Evolutionary conservation across 2,888 invertebrate species (phyloP).

Genomic region (Chrysopilus asiliformis): DNA sequence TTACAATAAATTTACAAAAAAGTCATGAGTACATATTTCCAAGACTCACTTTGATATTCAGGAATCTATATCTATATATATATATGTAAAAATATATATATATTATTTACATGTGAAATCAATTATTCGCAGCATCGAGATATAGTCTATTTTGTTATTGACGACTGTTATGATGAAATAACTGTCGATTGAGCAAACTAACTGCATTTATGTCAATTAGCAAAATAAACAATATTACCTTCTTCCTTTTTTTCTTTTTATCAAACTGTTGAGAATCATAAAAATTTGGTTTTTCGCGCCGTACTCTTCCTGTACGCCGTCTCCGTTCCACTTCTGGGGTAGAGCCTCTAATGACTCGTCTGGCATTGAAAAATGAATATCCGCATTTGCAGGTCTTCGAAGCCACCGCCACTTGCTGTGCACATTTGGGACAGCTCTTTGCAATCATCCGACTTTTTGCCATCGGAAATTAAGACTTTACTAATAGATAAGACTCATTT

Average conservation of each 20-base stretch:
- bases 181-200: too few species aligned
- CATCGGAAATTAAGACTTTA: too few species aligned
- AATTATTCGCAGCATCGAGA: too few species aligned
- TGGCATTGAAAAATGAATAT: conserved; percentile 61
- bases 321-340: conserved; percentile 31
- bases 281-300: conserved; percentile 66
- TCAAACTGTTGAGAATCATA: conserved; percentile 72
- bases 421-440: conserved; percentile 65
- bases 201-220: too few species aligned
- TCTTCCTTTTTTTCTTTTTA: conserved; percentile 51
- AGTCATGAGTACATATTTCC: too few species aligned
- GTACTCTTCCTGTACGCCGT: conserved; percentile 56
- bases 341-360: conserved; percentile 34
- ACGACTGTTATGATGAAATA: too few species aligned
- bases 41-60: too few species aligned
- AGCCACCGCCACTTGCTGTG: conserved; percentile 64
- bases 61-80: too few species aligned
- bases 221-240: conserved; percentile 8
- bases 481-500: too few species aligned
- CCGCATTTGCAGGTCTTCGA: conserved; percentile 75
- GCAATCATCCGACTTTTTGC: conserved; percentile 58
- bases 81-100: too few species aligned
- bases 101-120: too few species aligned
- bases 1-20: too few species aligned
- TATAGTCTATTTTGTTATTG: conserved; percentile 4